phyloP scores from a whole-genome alignment of 2,888 invertebrate species.

The Acanthoscelides obtectus region DNA sequence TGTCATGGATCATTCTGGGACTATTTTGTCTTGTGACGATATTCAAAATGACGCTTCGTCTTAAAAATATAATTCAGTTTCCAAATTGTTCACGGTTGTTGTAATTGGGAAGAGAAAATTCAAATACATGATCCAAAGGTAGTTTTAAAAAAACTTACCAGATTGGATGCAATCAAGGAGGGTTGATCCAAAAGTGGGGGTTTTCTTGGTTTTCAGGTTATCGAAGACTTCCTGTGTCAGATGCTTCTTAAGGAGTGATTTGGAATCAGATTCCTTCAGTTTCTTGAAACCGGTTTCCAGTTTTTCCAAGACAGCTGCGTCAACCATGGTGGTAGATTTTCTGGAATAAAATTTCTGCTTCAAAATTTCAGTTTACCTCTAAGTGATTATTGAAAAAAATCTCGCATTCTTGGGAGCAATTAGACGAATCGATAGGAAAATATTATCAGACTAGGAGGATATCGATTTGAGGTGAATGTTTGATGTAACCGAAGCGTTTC shows the following conservation, averaged over 20 bases:
- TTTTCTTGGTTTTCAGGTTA: constrained; percentile 87
- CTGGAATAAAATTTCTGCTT: constrained; percentile 24
- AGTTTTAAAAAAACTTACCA: constrained; percentile 66
- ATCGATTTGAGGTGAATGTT: no score
- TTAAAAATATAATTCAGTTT: no score
- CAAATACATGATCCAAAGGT: no score
- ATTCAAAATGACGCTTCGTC: no score
- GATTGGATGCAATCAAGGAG: constrained; percentile 93
- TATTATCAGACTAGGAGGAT: no score
- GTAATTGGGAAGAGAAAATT: no score
- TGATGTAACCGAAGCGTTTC: no score
- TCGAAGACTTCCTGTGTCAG: constrained; percentile 89
- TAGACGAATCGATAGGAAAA: constrained; percentile 6
- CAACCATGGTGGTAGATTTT: constrained; percentile 75
- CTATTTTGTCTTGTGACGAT: no score
- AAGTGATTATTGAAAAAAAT: not conserved
- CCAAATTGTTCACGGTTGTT: no score
- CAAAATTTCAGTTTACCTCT: not conserved
- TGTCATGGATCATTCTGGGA: no score
- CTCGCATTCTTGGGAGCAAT: constrained; percentile 2
- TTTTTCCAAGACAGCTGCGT: constrained; percentile 86
- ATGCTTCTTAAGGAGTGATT: constrained; percentile 95
- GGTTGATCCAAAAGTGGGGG: constrained; percentile 81
- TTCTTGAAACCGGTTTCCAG: constrained; percentile 88
- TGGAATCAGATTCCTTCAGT: constrained; percentile 83